Conservation (phyloP, 2,888 invertebrate species). For the Phaedon cochleariae region DNA sequence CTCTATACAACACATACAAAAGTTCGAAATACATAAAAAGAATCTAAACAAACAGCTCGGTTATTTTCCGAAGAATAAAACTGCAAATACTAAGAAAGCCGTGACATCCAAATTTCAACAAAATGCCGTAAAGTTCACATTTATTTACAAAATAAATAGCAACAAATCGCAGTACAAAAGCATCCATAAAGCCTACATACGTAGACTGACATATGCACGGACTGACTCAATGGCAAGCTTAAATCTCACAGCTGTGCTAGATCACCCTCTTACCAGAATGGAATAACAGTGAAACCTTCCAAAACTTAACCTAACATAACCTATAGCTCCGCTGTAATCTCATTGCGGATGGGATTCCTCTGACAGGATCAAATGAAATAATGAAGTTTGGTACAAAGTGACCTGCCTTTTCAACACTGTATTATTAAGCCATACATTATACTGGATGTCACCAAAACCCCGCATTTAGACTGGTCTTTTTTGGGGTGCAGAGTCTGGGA, state of each 20-base stretch:
- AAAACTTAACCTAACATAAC: background rate
- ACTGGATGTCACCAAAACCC: conserved; percentile 58
- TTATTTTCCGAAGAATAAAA: conserved; percentile 26
- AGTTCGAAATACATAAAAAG: conserved; percentile 7
- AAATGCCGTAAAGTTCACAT: conserved; percentile 48
- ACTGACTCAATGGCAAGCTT: conserved; percentile 57
- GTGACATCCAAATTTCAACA: conserved; percentile 49
- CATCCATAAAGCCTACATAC: conserved; percentile 47
- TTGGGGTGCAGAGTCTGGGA: conserved; percentile 20
- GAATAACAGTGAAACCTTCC: conserved; percentile 41
- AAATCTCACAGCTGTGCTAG: conserved; percentile 59
- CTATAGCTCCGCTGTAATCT: conserved; percentile 46
- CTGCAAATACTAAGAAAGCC: conserved; percentile 37
- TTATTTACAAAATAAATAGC: conserved; percentile 58
- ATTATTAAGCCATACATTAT: conserved; percentile 64
- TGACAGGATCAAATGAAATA: conserved; percentile 62
- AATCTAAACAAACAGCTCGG: conserved; percentile 26
- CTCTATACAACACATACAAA: background rate
- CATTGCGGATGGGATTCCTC: conserved; percentile 49
- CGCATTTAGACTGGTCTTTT: conserved; percentile 55
- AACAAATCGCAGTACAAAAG: conserved; percentile 58
- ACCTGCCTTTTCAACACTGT: conserved; percentile 64
- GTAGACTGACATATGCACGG: conserved; percentile 62
- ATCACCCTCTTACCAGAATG: conserved; percentile 53
- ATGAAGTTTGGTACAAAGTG: conserved; percentile 63